Evolutionary conservation across 2,113 vertebrate species (phyloP).

Genomic region (Chionis minor): DNA sequence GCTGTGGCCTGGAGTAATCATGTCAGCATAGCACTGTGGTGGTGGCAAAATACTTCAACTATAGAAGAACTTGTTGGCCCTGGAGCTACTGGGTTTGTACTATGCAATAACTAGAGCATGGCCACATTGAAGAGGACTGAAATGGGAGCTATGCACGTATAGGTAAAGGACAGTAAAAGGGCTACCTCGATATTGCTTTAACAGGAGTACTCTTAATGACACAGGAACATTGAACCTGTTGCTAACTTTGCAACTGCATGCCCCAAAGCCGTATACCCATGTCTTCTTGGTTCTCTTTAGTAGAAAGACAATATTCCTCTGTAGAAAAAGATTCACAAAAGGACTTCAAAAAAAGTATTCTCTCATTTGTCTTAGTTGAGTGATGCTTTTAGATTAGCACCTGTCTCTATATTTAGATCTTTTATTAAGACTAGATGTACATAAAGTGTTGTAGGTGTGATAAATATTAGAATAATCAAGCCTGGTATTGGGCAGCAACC

Average conservation of each 20-base stretch:
- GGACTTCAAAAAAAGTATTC: background rate
- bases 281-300: background rate
- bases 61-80: background rate
- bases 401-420: background rate
- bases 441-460: background rate
- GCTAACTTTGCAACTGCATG: background rate
- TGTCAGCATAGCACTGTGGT: background rate
- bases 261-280: background rate
- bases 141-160: fast-evolving
- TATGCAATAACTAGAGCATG: background rate
- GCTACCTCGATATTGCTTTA: background rate
- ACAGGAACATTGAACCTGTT: background rate
- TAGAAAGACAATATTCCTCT: background rate
- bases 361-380: background rate
- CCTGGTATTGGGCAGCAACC: background rate
- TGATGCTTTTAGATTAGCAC: background rate
- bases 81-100: background rate
- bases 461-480: background rate
- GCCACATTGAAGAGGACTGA: background rate
- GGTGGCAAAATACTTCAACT: background rate
- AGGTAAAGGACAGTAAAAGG: background rate
- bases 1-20: background rate
- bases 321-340: background rate
- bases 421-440: background rate
- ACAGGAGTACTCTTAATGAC: background rate